phyloP scores from a whole-genome alignment of 2,797 vertebrate species.

The Tangara arthus region DNA sequence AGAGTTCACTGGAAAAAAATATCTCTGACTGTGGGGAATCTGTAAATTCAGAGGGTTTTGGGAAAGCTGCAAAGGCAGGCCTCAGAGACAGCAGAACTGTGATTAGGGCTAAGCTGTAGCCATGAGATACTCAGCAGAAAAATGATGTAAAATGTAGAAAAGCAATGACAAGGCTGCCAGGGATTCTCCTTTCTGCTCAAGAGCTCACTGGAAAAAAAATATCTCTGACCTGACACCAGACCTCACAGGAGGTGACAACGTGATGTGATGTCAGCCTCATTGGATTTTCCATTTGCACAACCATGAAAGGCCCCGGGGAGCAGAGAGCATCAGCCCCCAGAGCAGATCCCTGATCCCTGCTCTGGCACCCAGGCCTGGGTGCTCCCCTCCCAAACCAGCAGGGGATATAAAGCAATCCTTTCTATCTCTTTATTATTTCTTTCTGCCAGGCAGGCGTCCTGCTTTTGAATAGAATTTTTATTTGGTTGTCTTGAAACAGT shows the following conservation, averaged over 20 bases:
- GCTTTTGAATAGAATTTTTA: too few relatives aligned
- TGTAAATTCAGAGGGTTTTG: too few relatives aligned
- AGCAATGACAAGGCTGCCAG: too few relatives aligned
- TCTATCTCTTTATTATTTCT: too few relatives aligned
- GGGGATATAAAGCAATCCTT: too few relatives aligned
- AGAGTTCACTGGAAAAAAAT: background rate
- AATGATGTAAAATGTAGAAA: too few relatives aligned
- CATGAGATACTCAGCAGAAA: too few relatives aligned
- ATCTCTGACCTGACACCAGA: background rate
- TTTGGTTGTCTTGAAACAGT: too few relatives aligned
- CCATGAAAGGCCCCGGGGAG: background rate
- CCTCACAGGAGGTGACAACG: background rate
- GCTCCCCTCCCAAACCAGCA: background rate
- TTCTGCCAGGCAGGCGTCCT: too few relatives aligned
- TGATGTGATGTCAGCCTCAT: background rate
- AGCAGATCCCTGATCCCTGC: background rate
- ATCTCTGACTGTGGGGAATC: background rate
- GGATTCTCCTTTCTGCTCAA: accelerated
- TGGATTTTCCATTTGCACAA: background rate
- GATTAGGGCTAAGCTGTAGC: too few relatives aligned
- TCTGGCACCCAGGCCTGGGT: background rate
- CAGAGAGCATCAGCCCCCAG: background rate
- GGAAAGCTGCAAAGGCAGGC: too few relatives aligned
- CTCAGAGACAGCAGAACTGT: too few relatives aligned
- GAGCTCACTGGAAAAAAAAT: background rate